Evolutionary conservation across 2,888 invertebrate species (phyloP).

Genomic region (Drosophila vallismaia): DNA sequence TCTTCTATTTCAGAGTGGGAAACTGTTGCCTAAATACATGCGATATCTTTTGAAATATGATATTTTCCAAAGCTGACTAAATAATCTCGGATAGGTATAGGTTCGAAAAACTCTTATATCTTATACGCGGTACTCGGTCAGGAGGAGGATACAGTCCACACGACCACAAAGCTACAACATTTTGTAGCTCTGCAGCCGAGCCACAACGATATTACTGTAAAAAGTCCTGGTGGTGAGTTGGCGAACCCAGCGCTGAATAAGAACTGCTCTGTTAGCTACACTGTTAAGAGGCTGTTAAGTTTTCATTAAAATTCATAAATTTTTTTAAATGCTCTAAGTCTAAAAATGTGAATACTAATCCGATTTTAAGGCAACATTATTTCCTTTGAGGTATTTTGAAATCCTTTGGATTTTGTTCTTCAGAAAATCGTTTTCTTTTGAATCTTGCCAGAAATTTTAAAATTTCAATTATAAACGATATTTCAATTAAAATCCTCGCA

Average conservation of each 20-base stretch:
- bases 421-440: neutral
- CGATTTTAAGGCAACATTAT: too few relatives aligned
- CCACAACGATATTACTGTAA: neutral
- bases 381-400: too few relatives aligned
- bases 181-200: slow-evolving; percentile 27
- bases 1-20: neutral
- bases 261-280: neutral
- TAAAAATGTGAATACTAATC: too few relatives aligned
- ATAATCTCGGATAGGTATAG: neutral
- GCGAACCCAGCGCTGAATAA: slow-evolving; percentile 13
- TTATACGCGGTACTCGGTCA: slow-evolving; percentile 19
- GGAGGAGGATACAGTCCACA: slow-evolving; percentile 11
- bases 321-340: too few relatives aligned
- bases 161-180: slow-evolving; percentile 24
- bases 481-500: slow-evolving; percentile 20
- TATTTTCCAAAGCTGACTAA: neutral
- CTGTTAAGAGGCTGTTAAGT: neutral
- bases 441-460: neutral
- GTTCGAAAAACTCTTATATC: slow-evolving; percentile 3
- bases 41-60: too few relatives aligned
- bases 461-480: slow-evolving; percentile 38
- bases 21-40: neutral
- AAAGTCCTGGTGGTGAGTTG: slow-evolving; percentile 32
- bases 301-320: too few relatives aligned
- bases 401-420: too few relatives aligned